Evolutionary conservation across 1,140 invertebrate species (phyloP), one percentile per base, ranked within the genome.

Genomic region (Trachymyrmex septentrionalis): DNA sequence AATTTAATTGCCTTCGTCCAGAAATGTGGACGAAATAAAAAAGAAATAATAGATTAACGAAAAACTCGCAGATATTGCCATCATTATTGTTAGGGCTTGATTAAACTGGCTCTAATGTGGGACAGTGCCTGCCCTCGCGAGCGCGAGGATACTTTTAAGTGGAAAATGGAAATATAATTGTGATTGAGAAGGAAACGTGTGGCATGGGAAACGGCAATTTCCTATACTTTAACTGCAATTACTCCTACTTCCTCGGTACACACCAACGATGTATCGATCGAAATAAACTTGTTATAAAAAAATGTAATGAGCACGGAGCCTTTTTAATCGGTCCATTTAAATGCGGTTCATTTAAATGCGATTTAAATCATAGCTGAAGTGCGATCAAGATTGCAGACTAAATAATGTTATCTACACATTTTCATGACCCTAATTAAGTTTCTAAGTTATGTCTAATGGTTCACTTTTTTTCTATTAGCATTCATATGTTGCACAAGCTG

Each of bases 1-100:
- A 63, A 84, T 84, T 84, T 84, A 84, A 84, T 84, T 84, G 57
- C 69, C 24, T 50, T 27, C 67, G 55, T 59, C 38, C 67, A 7
- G 55, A 71, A 84, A 75, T 14, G 69, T n/a, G 57, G 12, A 2
- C 24, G 24, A 59, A 61, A 82, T 73, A 82, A 75, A 75, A 61
- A 63, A 12, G 14, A 16, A 61, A 75, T 84, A 73, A 84, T 50
- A 14, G 34, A 84, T 84, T 48, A 19, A 48, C 5, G 24, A 14
- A 50, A 44, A 75, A 75, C 24, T 63, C 55, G 6, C n/a, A 14
- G 38, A 73, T 75, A 84, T 84, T 61, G 44, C 69, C 27, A 14
- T 75, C 69, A 30, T 84, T 75, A 63, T 44, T 82, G 12, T 73
- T 24, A 53, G 2, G 14, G 30, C 12, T 61, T 44, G 21, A 73